A percentile compares a stretch with the other conserved stretches of the same genome.
Conservation (phyloP, 2,113 vertebrate species). For the Stomatorhinus ivindoensis region DNA sequence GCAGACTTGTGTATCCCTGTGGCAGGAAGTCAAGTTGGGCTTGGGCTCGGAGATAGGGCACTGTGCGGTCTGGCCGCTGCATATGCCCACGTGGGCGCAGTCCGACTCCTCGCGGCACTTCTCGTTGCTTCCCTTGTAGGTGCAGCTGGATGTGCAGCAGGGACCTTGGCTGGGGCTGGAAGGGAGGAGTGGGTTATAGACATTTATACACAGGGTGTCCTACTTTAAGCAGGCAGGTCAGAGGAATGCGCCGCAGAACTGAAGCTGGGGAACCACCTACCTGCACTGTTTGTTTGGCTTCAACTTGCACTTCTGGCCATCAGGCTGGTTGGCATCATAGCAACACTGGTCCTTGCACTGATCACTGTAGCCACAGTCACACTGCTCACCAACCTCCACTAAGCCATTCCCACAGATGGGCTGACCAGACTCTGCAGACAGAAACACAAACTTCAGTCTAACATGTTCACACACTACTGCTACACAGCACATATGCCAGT, state of each 20-base stretch:
- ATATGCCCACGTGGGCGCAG: conserved; percentile 80
- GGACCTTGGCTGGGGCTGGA: conserved; percentile 91
- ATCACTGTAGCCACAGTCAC: conserved; percentile 92
- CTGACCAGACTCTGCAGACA: conserved; percentile 79
- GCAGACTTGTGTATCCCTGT: conserved; percentile 87
- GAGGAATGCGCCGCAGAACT: not conserved
- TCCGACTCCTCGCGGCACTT: conserved; percentile 93
- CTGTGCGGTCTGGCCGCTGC: conserved; percentile 66
- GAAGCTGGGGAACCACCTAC: conserved; percentile 42
- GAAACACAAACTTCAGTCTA: not conserved
- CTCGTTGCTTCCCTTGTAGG: conserved; percentile 66
- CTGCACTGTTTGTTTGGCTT: conserved; percentile 73
- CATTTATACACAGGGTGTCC: not conserved
- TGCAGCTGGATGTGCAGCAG: conserved; percentile 74
- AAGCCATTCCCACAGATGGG: conserved; percentile 96
- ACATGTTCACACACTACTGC: not conserved
- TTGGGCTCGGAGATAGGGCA: conserved; percentile 81
- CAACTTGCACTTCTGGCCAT: conserved; percentile 77
- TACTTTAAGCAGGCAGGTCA: too few relatives aligned
- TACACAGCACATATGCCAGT: not conserved
- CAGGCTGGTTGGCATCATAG: conserved; percentile 70
- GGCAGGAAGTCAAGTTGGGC: conserved; percentile 75
- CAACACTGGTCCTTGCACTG: conserved; percentile 88
- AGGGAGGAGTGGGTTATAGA: not conserved
- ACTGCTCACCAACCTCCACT: conserved; percentile 83